phyloP scores from a whole-genome alignment of 1,140 invertebrate genomes.

The Stegodyphus mimosarum region DNA sequence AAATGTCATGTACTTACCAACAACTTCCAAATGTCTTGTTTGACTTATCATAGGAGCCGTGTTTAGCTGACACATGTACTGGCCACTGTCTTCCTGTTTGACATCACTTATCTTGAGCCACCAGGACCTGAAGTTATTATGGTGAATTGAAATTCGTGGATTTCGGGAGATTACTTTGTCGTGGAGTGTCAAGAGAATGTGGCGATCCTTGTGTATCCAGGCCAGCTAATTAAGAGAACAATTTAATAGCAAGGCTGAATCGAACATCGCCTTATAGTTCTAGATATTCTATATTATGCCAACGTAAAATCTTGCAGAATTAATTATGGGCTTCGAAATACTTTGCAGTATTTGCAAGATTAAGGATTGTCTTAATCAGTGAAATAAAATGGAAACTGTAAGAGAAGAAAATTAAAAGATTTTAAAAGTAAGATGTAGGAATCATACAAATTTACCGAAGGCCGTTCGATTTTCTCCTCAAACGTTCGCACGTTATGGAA shows the following conservation, averaged over 20 bases:
- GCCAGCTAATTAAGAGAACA: conserved; percentile 77
- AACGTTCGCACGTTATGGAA: too few species aligned
- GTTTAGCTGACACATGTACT: conserved; percentile 85
- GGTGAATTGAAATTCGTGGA: conserved; percentile 88
- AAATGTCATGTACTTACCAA: conserved; percentile 74
- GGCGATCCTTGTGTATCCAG: conserved; percentile 93
- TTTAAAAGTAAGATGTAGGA: neutral
- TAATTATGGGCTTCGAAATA: neutral
- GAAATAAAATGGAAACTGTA: neutral
- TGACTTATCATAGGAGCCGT: conserved; percentile 90
- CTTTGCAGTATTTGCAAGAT: neutral
- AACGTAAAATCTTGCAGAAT: neutral
- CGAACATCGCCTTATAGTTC: neutral
- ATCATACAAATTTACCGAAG: too few species aligned
- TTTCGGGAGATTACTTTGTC: conserved; percentile 88
- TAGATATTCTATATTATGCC: neutral
- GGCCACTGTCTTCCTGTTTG: conserved; percentile 87
- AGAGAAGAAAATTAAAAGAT: neutral
- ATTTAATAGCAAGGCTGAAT: neutral
- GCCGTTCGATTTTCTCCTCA: too few species aligned
- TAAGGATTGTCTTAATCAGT: neutral
- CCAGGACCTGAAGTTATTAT: conserved; percentile 92
- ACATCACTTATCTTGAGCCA: conserved; percentile 86
- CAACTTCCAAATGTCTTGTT: conserved; percentile 87
- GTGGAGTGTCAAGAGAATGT: conserved; percentile 94